Base-by-base conservation (phyloP, 2,797 vertebrate genomes). In the Discoglossus pictus region DNA sequence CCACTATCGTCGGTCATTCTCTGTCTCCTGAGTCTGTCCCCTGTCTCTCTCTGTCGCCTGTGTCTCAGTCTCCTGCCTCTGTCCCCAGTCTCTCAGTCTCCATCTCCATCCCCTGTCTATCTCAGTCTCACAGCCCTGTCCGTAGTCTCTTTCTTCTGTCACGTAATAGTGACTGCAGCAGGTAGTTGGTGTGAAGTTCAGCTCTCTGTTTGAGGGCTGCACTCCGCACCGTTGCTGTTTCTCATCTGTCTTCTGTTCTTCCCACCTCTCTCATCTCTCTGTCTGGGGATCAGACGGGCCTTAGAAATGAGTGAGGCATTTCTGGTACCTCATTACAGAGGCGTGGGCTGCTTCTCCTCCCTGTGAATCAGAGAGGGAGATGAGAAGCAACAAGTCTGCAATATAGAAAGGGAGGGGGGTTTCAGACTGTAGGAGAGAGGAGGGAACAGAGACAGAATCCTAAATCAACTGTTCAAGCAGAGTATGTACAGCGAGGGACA, bases 321-420 rank as follows among this genome's bases (percentile, higher is more conserved):
- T 20, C 67, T 39, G 42, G 16, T 62, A 40, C 42, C 31, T 69
- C 67, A 69, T 69, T 69, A 69, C 31, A 55, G 59, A 62, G 51
- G 67, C 39, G 20, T 27, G n/a, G 13, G 15, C 48, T 35, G 39
- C 48, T 16, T 44, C 35, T 62, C 35, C 59, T 55, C 50, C 50
- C 51, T n/a, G 40, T 34, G 42, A 62, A 61, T 62, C 59, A 55
- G 16, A 55, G 42, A 18, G 13, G 34, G 55, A 36, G 67, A 55
- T 62, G 42, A 61, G 55, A 69, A 31, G 50, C 50, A 69, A 62
- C 67, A 69, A 61, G 50, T 62, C 42, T n/a, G 34, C 10, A 18
- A 27, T 50, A 16, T 40, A 61, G 51, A 34, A 17, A 62, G 42
- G 17, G 58, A 55, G 42, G 15, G 16, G 61, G 25, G 27, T 68